phyloP scores from a whole-genome alignment of 1,140 invertebrate species.

The Contarinia nasturtii region DNA sequence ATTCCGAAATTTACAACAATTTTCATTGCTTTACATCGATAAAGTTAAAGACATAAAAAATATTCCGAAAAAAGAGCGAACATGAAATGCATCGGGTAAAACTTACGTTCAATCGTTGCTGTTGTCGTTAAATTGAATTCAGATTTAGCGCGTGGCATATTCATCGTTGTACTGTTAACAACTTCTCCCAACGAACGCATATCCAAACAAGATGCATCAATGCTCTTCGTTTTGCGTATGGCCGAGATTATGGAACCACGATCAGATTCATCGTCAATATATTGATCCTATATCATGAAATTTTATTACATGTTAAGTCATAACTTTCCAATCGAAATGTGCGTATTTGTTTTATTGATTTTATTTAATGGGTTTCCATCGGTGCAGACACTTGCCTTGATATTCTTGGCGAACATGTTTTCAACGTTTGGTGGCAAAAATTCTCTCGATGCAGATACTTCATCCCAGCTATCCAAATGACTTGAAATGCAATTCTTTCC shows the following conservation, averaged over 20 bases:
- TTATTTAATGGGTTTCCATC: conserved; percentile 6
- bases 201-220: conserved; percentile 72
- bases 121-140: conserved; percentile 66
- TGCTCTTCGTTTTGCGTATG: conserved; percentile 65
- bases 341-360: conserved; percentile 1
- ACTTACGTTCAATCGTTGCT: conserved; percentile 19
- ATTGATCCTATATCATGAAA: neutral
- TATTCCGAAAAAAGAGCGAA: neutral
- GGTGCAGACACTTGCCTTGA: neutral
- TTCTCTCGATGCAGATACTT: conserved; percentile 68
- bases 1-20: neutral
- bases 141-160: conserved; percentile 60
- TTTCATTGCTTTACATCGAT: neutral
- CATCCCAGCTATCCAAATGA: conserved; percentile 73
- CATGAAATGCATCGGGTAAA: neutral
- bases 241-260: conserved; percentile 44
- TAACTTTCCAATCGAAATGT: conserved; percentile 1
- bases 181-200: conserved; percentile 47
- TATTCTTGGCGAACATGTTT: conserved; percentile 47
- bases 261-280: conserved; percentile 34
- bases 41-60: neutral
- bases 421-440: conserved; percentile 62
- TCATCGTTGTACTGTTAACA: conserved; percentile 31
- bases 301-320: neutral
- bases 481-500: conserved; percentile 56